phyloP scores from a whole-genome alignment of 2,113 vertebrate genomes.

The Acanthisitta chloris region DNA sequence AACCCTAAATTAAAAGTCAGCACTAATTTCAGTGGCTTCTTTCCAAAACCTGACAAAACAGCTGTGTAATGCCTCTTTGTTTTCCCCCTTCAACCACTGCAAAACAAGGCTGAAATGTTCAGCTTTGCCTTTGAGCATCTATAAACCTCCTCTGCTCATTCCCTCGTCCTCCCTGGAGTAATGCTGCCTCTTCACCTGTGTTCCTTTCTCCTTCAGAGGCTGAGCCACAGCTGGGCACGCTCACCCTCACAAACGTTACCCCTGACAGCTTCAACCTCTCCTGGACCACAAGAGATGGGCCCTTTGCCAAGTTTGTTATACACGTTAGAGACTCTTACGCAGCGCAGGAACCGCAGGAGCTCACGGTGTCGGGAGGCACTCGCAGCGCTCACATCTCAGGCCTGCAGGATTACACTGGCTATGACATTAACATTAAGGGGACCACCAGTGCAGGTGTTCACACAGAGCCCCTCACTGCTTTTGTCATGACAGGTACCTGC shows the following conservation, averaged over 20 bases:
- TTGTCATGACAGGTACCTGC: slow-evolving; percentile 69
- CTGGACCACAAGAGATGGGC: slow-evolving; percentile 58
- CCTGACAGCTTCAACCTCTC: slow-evolving; percentile 73
- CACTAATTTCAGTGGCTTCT: slow-evolving; percentile 37
- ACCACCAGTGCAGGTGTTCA: slow-evolving; percentile 47
- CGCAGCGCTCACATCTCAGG: slow-evolving; percentile 59
- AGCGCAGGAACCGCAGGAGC: slow-evolving; percentile 28
- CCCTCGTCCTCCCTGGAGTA: background rate
- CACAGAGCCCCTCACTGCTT: slow-evolving; percentile 65
- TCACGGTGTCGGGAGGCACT: slow-evolving; percentile 55
- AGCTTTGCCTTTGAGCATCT: background rate
- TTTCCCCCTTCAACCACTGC: background rate
- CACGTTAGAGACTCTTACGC: slow-evolving; percentile 29
- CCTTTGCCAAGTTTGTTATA: slow-evolving; percentile 68
- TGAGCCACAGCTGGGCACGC: slow-evolving; percentile 67
- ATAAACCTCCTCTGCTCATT: too few species aligned
- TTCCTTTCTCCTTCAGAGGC: slow-evolving; percentile 69
- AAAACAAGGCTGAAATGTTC: background rate
- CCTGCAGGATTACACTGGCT: slow-evolving; percentile 63
- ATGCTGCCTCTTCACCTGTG: slow-evolving; percentile 7
- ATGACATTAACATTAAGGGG: slow-evolving; percentile 63
- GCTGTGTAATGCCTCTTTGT: background rate
- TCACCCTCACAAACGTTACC: slow-evolving; percentile 74
- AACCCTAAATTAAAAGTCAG: background rate
- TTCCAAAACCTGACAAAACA: background rate